Conservation (phyloP, 2,113 vertebrate species). For the Thomomys bottae region DNA sequence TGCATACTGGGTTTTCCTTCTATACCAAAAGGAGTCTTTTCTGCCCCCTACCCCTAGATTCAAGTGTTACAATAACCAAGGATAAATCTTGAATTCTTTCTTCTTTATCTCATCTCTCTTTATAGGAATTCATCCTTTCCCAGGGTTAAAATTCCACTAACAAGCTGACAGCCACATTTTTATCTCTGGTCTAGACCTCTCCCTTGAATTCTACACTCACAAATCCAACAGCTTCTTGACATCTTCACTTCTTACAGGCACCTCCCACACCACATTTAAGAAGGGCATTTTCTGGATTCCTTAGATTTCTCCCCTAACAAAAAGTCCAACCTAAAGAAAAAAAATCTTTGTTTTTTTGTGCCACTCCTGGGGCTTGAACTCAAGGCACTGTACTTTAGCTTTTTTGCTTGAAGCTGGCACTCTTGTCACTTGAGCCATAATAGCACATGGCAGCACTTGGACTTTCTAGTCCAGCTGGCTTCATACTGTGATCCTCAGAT, state of each 20-base stretch:
- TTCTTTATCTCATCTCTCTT: background rate
- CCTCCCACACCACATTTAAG: background rate
- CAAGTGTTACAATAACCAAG: slow-evolving; percentile 10
- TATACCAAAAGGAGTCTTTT: background rate
- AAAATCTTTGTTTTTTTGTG: no score
- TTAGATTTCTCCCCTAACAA: background rate
- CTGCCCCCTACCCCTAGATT: background rate
- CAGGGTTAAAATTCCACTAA: background rate
- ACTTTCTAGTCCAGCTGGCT: no score
- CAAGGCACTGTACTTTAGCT: no score
- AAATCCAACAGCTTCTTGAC: background rate
- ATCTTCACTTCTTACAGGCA: background rate
- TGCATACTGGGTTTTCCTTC: background rate
- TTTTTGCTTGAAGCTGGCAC: no score
- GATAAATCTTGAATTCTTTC: background rate
- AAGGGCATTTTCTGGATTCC: slow-evolving; percentile 4
- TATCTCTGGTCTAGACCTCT: background rate
- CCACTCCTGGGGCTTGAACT: no score
- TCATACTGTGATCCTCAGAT: no score
- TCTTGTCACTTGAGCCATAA: no score
- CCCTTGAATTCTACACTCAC: background rate
- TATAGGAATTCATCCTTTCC: background rate
- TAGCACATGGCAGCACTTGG: no score
- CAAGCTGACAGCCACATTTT: background rate
- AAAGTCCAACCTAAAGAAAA: background rate